Conservation (phyloP, 1,140 invertebrate genomes). For the Trichonephila inaurata region DNA sequence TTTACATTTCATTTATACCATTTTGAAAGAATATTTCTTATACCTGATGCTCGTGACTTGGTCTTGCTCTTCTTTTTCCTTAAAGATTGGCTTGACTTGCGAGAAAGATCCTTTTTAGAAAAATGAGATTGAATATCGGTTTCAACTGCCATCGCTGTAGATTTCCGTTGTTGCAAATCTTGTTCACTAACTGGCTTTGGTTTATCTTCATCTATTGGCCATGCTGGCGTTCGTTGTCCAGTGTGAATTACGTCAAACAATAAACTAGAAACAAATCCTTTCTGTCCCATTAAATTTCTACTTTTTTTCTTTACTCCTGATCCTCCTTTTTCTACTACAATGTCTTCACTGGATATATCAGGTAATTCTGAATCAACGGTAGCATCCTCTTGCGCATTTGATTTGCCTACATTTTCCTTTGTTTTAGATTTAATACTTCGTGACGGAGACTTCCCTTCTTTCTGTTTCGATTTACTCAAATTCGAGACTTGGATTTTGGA, state of each 20-base stretch:
- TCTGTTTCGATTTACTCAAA: background rate
- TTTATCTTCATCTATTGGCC: background rate
- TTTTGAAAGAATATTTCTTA: background rate
- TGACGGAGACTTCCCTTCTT: background rate
- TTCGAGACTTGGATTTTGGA: background rate
- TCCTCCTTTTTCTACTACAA: background rate
- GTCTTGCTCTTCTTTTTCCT: background rate
- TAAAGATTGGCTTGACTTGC: background rate
- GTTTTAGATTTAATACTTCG: background rate
- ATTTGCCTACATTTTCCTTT: too few relatives aligned
- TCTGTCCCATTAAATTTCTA: background rate
- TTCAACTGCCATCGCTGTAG: background rate
- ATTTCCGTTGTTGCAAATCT: background rate
- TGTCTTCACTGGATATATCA: background rate
- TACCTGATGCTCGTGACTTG: background rate
- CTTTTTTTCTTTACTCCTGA: too few relatives aligned
- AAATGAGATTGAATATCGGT: background rate
- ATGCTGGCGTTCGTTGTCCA: too few relatives aligned
- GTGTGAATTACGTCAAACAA: background rate
- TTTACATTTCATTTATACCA: too few relatives aligned
- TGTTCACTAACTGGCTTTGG: background rate
- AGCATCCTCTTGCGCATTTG: background rate
- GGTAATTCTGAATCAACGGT: background rate
- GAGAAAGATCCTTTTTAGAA: background rate
- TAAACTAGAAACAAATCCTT: slow-evolving; percentile 4